phyloP scores from a whole-genome alignment of 2,888 invertebrate species.

The Monopis laevigella region DNA sequence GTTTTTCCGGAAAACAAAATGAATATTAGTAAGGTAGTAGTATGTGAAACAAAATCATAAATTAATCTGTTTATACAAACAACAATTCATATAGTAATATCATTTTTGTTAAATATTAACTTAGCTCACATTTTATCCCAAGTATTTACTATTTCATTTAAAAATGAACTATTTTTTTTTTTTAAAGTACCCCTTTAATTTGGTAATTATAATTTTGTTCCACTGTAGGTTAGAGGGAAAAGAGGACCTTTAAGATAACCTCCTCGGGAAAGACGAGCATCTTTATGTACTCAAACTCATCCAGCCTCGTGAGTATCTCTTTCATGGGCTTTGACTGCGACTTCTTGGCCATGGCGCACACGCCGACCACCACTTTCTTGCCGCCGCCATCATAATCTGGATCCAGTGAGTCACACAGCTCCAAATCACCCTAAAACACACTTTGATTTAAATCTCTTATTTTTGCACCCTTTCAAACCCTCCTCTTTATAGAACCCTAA shows the following conservation, averaged over 20 bases:
- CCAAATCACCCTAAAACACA: constrained; percentile 85
- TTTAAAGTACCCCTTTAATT: background rate
- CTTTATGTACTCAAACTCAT: constrained; percentile 96
- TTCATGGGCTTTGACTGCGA: constrained; percentile 99
- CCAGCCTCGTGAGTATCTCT: constrained; percentile 94
- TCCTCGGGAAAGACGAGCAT: constrained; percentile 96
- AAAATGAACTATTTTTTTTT: too few relatives aligned
- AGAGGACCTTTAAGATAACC: constrained; percentile 88
- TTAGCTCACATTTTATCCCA: constrained; percentile 48
- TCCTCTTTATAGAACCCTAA: too few relatives aligned
- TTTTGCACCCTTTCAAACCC: too few relatives aligned
- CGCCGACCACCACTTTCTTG: constrained; percentile 95
- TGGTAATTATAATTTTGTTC: constrained; percentile 40
- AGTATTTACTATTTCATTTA: too few relatives aligned
- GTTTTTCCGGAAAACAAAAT: too few relatives aligned
- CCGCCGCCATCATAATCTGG: constrained; percentile 71
- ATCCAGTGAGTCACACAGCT: constrained; percentile 74
- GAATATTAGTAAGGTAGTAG: too few relatives aligned
- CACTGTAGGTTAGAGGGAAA: constrained; percentile 53
- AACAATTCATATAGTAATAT: background rate
- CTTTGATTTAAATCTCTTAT: too few relatives aligned
- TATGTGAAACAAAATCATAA: background rate
- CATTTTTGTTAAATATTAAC: too few relatives aligned
- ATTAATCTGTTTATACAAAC: background rate
- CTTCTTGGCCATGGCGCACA: constrained; percentile 99